Conservation (phyloP, 2,888 invertebrate species). For the Dysmachus trigonus region DNA sequence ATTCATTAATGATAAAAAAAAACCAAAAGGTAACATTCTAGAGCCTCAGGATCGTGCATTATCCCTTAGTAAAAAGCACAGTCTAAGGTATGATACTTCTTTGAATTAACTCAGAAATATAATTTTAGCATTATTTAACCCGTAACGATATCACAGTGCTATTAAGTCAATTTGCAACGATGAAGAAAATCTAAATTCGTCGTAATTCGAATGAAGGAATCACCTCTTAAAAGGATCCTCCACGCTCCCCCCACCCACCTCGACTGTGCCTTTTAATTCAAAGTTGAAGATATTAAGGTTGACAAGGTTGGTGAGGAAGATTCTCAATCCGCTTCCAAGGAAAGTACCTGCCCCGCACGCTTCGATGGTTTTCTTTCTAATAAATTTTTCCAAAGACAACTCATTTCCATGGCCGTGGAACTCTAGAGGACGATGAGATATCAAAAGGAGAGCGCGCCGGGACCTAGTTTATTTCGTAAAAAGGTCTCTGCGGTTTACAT, state of each 20-base stretch:
- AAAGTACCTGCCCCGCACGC: constrained; percentile 7
- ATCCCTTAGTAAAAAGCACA: no score
- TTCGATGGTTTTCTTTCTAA: constrained; percentile 18
- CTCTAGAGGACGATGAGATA: background rate
- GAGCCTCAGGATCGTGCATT: no score
- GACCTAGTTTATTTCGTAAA: background rate
- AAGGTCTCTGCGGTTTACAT: constrained; percentile 21
- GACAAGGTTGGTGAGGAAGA: background rate
- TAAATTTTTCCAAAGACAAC: constrained; percentile 28
- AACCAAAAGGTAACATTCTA: no score
- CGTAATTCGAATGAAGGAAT: background rate
- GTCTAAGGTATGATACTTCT: no score
- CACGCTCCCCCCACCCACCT: background rate
- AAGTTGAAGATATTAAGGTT: background rate
- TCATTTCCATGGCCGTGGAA: constrained; percentile 19
- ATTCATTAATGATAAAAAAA: no score
- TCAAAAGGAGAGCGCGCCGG: background rate
- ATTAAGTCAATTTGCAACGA: background rate
- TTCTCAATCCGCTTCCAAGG: background rate
- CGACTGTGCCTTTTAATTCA: background rate
- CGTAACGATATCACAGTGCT: background rate
- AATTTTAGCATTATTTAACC: no score
- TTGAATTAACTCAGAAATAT: background rate
- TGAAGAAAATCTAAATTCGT: background rate
- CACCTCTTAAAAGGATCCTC: background rate